Evolutionary conservation across 2,113 vertebrate genomes (phyloP), one percentile per base, ranked within the genome.

Genomic region (Anser cygnoides): DNA sequence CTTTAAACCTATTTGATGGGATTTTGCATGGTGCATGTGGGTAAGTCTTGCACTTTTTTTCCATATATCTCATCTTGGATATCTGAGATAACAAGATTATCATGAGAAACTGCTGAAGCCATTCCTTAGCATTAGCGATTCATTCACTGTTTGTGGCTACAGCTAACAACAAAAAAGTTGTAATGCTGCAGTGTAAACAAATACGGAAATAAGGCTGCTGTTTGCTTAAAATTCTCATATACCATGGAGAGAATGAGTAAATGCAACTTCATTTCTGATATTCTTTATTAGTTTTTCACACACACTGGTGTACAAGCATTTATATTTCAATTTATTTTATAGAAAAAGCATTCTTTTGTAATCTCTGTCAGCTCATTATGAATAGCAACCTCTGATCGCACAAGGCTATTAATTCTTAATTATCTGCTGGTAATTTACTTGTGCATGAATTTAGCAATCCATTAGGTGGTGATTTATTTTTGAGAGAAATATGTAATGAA

Each of bases 351-450:
- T 76, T 58, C 63, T 91, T 96, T 92, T 25, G 20, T 91, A 78
- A 91, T 94, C 80, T 86, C 59, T 84, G 83, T 81, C 83, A 89
- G 58, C 66, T 94, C 44, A 66, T 94, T 93, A 77, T 89, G 90
- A 87, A 62, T 73, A 93, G 83, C 70, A 90, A 87, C 89, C 74
- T 94, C 80, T 96, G 96, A 92, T 96, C 44, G 3, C 55, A 89
- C 50, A 94, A 87, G 91, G 67, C 87, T 89, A 91, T 95, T 96
- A 95, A 94, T 96, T 94, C 91, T 93, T 96, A 93, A 96, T 96
- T 97, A 93, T 93, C 91, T 93, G 66, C 66, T 95, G 74, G 66
- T 96, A 95, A 95, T 96, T 96, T 96, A 96, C 67, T 94, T 77
- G 77, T 92, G 89, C 41, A 23, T 85, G 93, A 96, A 52, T 91